Evolutionary conservation across 2,113 vertebrate genomes (phyloP).

Genomic region (Procavia capensis): DNA sequence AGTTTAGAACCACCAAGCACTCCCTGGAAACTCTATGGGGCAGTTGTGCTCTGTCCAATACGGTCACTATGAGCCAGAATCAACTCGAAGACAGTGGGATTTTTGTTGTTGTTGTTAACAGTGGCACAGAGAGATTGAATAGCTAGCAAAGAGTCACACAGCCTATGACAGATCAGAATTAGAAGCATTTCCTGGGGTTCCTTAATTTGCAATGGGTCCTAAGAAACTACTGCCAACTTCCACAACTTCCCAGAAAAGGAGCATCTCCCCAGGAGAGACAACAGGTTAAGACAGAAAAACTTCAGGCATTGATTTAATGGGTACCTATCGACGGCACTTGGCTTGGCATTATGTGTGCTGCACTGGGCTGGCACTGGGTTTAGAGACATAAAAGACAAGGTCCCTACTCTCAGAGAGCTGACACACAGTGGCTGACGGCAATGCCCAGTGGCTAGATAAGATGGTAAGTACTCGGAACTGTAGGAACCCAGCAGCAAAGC

Average conservation of each 20-base stretch:
- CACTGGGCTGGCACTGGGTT: background rate
- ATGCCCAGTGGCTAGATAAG: fast-evolving
- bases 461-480: background rate
- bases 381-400: background rate
- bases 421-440: fast-evolving
- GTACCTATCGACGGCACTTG: too few species aligned
- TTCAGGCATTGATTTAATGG: background rate
- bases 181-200: background rate
- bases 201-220: background rate
- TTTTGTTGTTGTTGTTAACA: too few species aligned
- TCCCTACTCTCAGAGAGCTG: background rate
- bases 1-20: too few species aligned
- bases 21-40: too few species aligned
- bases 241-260: background rate
- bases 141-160: background rate
- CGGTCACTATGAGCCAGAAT: too few species aligned
- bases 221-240: background rate
- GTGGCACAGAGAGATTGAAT: background rate
- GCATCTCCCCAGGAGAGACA: background rate
- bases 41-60: too few species aligned
- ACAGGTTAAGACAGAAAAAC: background rate
- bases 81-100: too few species aligned
- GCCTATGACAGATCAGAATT: background rate
- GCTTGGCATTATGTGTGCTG: too few species aligned
- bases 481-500: background rate